Evolutionary conservation across 1,140 invertebrate genomes (phyloP).

Genomic region (Hylyphantes graminicola): DNA sequence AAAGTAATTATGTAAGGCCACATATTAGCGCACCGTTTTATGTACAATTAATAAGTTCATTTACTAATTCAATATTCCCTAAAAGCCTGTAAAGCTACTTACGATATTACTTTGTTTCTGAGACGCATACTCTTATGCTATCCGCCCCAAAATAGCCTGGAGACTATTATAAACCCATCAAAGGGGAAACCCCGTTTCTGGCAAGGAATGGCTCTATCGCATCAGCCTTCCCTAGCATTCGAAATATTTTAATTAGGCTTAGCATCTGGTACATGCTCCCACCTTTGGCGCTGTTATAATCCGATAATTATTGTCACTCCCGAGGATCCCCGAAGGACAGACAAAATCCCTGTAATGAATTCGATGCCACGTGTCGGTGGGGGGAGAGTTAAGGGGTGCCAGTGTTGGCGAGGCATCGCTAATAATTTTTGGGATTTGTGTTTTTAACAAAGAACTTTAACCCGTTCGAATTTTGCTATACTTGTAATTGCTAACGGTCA

Average conservation of each 20-base stretch:
- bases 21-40: no score
- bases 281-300: slow-evolving; percentile 18
- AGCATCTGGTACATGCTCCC: neutral
- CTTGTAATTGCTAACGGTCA: no score
- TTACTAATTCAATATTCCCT: no score
- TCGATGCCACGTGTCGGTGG: slow-evolving; percentile 20
- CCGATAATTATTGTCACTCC: slow-evolving; percentile 41
- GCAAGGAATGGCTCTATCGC: neutral
- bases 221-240: neutral
- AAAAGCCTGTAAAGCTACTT: no score
- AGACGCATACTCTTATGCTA: neutral
- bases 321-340: neutral
- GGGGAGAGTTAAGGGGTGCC: neutral
- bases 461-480: no score
- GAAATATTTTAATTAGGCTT: slow-evolving; percentile 48
- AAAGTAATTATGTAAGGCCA: no score
- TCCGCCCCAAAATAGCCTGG: neutral
- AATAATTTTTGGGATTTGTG: no score
- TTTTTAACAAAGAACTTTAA: no score
- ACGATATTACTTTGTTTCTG: no score
- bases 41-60: no score
- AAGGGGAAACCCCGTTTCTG: neutral
- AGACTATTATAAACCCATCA: neutral
- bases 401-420: no score
- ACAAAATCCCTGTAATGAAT: slow-evolving; percentile 46